These are phyloP conservation scores for Chymomyza caudatula DNA, from an alignment of 2,888 invertebrate species.

Conservation along the genomic window DNA sequence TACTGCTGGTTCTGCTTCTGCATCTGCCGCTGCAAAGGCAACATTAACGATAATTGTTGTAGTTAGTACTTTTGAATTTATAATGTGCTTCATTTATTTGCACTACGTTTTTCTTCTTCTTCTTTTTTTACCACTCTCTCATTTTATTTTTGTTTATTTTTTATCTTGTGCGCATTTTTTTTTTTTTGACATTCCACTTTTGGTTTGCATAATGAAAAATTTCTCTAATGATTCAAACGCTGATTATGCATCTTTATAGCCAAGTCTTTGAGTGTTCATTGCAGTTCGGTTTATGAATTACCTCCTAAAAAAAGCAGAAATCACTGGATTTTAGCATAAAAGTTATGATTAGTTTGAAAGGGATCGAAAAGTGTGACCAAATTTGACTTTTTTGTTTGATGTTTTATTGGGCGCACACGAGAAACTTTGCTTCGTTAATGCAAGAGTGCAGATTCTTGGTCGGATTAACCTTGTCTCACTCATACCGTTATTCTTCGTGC, in stretches of 20 bases:
- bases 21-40: conserved; percentile 40
- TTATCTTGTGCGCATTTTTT: conserved; percentile 15
- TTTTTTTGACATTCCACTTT: conserved; percentile 37
- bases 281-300: neutral
- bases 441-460: no score
- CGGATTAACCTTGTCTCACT: no score
- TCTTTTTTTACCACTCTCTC: neutral
- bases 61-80: conserved; percentile 72
- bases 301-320: no score
- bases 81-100: conserved; percentile 72
- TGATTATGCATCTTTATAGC: neutral
- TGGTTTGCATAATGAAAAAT: conserved; percentile 47
- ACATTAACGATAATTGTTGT: conserved; percentile 71
- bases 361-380: no score
- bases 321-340: no score
- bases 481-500: no score
- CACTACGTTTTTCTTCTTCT: conserved; percentile 16
- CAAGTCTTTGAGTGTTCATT: neutral
- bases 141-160: neutral
- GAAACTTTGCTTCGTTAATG: no score
- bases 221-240: neutral
- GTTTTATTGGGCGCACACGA: no score
- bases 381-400: no score
- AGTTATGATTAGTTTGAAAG: no score
- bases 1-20: conserved; percentile 26